A percentile compares a stretch with the other conserved stretches of the same genome.
These are phyloP conservation scores for Ectropis crepuscularia DNA, from an alignment of 2,888 invertebrate species.

Conservation along the genomic window DNA sequence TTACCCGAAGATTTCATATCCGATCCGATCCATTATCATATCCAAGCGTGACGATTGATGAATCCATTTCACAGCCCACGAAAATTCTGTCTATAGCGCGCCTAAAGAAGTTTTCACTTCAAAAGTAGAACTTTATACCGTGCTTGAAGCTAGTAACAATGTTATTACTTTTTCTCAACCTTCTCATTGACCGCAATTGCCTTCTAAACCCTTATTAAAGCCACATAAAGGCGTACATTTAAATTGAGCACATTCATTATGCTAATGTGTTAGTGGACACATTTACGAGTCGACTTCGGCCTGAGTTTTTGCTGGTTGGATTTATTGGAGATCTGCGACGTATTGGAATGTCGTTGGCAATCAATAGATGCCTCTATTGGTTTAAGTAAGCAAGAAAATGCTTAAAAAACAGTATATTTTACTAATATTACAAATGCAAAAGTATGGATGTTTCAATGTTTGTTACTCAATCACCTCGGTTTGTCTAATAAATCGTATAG, in stretches of 20 bases:
- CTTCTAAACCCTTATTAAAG: slow-evolving; percentile 15
- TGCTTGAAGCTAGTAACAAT: not conserved
- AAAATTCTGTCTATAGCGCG: no score
- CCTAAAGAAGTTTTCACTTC: no score
- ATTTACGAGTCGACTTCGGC: slow-evolving; percentile 38
- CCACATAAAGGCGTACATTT: slow-evolving; percentile 33
- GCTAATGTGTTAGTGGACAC: slow-evolving; percentile 40
- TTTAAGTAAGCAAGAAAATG: not conserved
- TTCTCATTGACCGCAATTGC: slow-evolving; percentile 13
- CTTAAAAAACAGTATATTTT: no score
- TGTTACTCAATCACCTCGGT: no score
- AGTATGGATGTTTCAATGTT: no score
- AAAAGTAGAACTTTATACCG: no score
- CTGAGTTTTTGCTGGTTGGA: slow-evolving; percentile 18
- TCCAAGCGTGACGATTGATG: no score
- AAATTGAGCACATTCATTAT: slow-evolving; percentile 45
- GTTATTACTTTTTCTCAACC: not conserved
- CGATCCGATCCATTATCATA: no score
- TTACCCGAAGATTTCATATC: no score
- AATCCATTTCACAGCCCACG: no score
- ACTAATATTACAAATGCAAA: no score
- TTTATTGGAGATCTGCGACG: slow-evolving; percentile 13
- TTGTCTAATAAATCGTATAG: no score
- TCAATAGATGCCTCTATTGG: not conserved
- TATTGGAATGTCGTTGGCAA: not conserved